These are phyloP conservation scores for Choloepus hoffmanni DNA, from an alignment of 2,113 vertebrate genomes.

Conservation along the genomic window DNA sequence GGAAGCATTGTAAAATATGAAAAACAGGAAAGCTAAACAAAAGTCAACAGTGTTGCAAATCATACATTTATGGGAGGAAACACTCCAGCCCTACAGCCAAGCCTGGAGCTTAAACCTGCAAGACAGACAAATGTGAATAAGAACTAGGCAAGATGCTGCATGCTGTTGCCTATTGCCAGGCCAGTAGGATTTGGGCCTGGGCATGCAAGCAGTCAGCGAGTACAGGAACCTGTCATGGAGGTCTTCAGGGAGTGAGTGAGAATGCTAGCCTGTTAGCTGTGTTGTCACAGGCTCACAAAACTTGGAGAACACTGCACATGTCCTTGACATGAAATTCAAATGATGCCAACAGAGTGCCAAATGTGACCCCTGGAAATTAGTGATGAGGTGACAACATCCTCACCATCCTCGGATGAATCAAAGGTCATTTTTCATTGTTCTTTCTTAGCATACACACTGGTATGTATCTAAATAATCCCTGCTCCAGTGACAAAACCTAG, in stretches of 20 bases:
- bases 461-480: not conserved
- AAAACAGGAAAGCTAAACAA: constrained; percentile 83
- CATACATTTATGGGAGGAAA: constrained; percentile 81
- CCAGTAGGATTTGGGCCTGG: not conserved
- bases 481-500: not conserved
- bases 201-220: not conserved
- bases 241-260: not conserved
- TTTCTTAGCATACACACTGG: not conserved
- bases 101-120: constrained; percentile 67
- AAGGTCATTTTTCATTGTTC: not conserved
- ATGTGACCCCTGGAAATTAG: not conserved
- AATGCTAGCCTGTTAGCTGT: not conserved
- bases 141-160: not conserved
- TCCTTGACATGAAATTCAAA: not conserved
- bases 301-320: not conserved
- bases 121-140: constrained; percentile 36
- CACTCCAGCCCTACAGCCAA: constrained; percentile 70
- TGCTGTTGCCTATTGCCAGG: not conserved
- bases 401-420: not conserved
- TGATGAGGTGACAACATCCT: not conserved
- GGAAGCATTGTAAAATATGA: constrained; percentile 80
- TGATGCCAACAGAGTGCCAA: not conserved
- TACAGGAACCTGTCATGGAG: not conserved
- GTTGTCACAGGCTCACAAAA: not conserved
- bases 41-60: constrained; percentile 83